These are phyloP conservation scores for Leptinotarsa peninsularis DNA, from an alignment of 2,888 invertebrate species.

Conservation along the genomic window DNA sequence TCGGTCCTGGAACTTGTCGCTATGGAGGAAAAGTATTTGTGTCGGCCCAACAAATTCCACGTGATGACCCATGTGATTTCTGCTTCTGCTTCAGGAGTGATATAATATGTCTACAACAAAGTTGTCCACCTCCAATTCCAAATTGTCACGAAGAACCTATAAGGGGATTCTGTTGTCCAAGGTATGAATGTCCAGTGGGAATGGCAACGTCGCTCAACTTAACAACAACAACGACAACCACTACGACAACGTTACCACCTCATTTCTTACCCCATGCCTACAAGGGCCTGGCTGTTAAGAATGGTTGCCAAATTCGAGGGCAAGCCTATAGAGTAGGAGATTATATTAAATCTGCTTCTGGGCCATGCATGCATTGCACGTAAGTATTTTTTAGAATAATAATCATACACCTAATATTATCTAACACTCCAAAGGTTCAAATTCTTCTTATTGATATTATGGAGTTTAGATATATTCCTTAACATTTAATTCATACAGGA, in stretches of 20 bases:
- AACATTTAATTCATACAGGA: too few relatives aligned
- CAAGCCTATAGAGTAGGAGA: constrained; percentile 89
- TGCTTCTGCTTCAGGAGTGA: constrained; percentile 97
- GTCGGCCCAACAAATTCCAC: constrained; percentile 93
- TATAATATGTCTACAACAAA: constrained; percentile 94
- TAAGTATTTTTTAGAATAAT: constrained; percentile 70
- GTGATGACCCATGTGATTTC: constrained; percentile 95
- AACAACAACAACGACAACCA: constrained; percentile 89
- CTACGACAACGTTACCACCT: constrained; percentile 86
- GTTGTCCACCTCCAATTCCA: constrained; percentile 93
- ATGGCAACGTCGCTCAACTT: constrained; percentile 86
- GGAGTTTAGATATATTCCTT: too few relatives aligned
- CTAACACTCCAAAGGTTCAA: neutral
- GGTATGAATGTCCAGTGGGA: constrained; percentile 92
- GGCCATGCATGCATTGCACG: constrained; percentile 95
- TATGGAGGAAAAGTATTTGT: constrained; percentile 94
- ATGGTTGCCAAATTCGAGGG: constrained; percentile 89
- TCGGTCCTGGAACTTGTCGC: constrained; percentile 91
- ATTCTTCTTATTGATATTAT: too few relatives aligned
- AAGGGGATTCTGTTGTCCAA: constrained; percentile 93
- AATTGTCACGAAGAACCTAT: constrained; percentile 94
- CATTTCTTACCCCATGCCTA: constrained; percentile 85
- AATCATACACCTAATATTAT: neutral
- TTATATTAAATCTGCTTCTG: constrained; percentile 85
- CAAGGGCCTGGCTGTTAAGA: constrained; percentile 78